A percentile compares a stretch with the other conserved stretches of the same genome.
Evolutionary conservation across 1,140 invertebrate species (phyloP).

Genomic region (Zaprionus vittiger): DNA sequence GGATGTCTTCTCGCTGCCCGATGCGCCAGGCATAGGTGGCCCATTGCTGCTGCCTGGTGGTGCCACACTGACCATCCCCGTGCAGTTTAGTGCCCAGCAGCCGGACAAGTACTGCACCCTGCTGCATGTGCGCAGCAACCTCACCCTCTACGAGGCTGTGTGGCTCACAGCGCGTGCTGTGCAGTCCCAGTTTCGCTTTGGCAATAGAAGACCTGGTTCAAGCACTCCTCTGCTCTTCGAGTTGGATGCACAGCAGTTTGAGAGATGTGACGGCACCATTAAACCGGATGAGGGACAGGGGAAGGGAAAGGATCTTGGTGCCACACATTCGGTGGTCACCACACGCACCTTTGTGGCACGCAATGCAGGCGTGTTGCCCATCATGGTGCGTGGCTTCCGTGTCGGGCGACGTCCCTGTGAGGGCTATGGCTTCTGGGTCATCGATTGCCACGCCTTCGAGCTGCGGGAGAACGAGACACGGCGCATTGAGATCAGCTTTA

Average conservation of each 20-base stretch:
- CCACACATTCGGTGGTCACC: slow-evolving; percentile 24
- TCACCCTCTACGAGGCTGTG: slow-evolving; percentile 95
- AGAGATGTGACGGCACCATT: slow-evolving; percentile 89
- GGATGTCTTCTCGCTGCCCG: slow-evolving; percentile 67
- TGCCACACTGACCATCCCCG: slow-evolving; percentile 81
- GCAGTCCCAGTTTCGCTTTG: slow-evolving; percentile 94
- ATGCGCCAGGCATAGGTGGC: slow-evolving; percentile 15
- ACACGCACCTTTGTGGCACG: slow-evolving; percentile 93
- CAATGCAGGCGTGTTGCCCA: slow-evolving; percentile 93
- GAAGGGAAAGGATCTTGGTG: not conserved
- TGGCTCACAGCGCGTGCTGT: slow-evolving; percentile 93
- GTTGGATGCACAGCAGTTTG: slow-evolving; percentile 92
- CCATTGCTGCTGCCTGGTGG: slow-evolving; percentile 64
- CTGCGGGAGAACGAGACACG: slow-evolving; percentile 92
- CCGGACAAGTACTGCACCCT: slow-evolving; percentile 83
- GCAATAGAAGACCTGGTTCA: slow-evolving; percentile 93
- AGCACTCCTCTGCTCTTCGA: slow-evolving; percentile 92
- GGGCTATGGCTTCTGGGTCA: slow-evolving; percentile 94
- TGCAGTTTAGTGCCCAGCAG: slow-evolving; percentile 79
- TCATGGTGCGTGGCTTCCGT: slow-evolving; percentile 90
- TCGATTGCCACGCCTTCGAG: slow-evolving; percentile 93
- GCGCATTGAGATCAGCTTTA: slow-evolving; percentile 95
- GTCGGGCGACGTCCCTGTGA: slow-evolving; percentile 92
- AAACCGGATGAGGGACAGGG: slow-evolving; percentile 58
- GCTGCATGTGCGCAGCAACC: slow-evolving; percentile 91